Evolutionary conservation across 2,888 invertebrate species (phyloP).

Genomic region (Tenthredo amoena): DNA sequence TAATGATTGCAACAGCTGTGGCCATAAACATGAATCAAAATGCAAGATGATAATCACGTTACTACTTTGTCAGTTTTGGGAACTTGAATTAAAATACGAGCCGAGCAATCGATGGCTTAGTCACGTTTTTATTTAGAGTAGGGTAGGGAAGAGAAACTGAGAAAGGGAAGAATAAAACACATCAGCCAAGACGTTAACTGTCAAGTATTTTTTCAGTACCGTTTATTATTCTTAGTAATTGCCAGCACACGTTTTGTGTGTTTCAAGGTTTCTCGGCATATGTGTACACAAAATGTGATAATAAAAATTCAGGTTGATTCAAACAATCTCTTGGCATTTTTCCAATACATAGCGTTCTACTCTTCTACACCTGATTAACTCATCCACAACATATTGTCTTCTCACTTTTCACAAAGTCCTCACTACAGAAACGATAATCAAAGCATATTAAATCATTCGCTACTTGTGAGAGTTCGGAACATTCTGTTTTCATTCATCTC

Average conservation of each 20-base stretch:
- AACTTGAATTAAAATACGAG: neutral
- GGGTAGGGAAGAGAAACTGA: neutral
- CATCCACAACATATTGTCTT: neutral
- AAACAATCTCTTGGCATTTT: constrained; percentile 6
- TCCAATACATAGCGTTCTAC: neutral
- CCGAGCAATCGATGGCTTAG: neutral
- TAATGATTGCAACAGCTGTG: neutral
- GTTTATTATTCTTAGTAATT: constrained; percentile 25
- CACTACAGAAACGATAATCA: neutral
- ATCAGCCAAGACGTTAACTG: neutral
- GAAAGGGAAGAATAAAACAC: neutral
- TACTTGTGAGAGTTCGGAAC: neutral
- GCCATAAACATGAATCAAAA: neutral
- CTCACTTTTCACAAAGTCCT: neutral
- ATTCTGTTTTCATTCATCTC: neutral
- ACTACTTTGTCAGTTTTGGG: neutral
- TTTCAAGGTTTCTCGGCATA: neutral
- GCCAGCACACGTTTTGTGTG: neutral
- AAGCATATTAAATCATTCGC: neutral
- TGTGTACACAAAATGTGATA: constrained; percentile 1
- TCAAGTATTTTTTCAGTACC: neutral
- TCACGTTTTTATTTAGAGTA: constrained; percentile 4
- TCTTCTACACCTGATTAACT: neutral
- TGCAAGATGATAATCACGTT: neutral
- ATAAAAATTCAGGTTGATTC: constrained; percentile 9